Evolutionary conservation across 1,140 invertebrate genomes (phyloP), one percentile per base, ranked within the genome.

Genomic region (Mya arenaria): DNA sequence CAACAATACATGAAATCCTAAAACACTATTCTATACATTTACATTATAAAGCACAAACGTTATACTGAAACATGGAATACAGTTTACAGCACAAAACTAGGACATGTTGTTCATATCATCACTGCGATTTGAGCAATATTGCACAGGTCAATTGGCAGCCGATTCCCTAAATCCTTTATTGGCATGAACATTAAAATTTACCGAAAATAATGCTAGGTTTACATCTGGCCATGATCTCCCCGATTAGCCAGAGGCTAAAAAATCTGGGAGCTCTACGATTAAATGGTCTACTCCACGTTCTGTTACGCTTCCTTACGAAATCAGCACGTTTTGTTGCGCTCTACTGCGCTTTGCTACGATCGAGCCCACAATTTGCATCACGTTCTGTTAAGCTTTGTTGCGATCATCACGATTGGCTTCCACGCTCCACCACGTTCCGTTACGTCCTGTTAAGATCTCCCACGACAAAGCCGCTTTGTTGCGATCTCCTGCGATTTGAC

Each of bases 371-470:
- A 48, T 48, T 48, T 48, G 41, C 41, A 66, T 30, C 62, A 66
- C 19, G 66, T 71, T 71, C 36, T 71, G 66, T 48, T 71, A 44
- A 39, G 36, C 66, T 71, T 32, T 44, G 41, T 36, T 23, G n/a
- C 66, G 28, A 71, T 71, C 56, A 60, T 13, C 56, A 60, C 56
- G 56, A 60, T 60, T 60, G 56, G 28, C 25, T 60, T 60, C 56
- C 56, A 60, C 56, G 56, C 56, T 60, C 56, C 56, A 60, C 56
- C 56, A 60, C 56, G 56, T 60, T 60, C 56, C 56, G 56, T 60
- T 60, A 60, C 19, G 56, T 60, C 56, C 56, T 60, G 56, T 60
- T 60, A 60, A 60, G 56, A 60, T 60, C 56, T 60, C 56, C 56
- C 28, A 60, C 56, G 56, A 48, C n/a, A n/a, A n/a, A n/a, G n/a